Evolutionary conservation across 64 coral and sea anemone species (phyloP), one percentile per base, ranked within the genome.

Genomic region (Actinia equina): DNA sequence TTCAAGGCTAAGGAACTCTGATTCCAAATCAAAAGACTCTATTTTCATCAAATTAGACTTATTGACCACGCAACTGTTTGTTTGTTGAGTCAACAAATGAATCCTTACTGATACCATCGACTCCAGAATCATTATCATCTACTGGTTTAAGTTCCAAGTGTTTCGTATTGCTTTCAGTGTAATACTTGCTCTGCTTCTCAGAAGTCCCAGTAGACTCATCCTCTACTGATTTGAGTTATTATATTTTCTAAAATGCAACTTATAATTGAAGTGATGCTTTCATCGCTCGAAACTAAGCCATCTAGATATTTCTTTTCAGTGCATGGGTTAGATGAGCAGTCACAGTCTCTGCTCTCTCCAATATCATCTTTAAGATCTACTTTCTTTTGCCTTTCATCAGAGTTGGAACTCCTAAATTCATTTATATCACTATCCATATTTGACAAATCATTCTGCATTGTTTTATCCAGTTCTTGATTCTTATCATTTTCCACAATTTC

Each of bases 1-100:
- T 42, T 97, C 94, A 4, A 97, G 94, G 46, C 92, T 90, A 85
- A 78, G 79, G 71, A 97, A 97, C 42, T 97, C 92, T 80, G 56
- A 77, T 2, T 97, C 91, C 59, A 97, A 49, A 20, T 90, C 86
- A 42, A 77, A 79, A 64, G 82, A 71, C 22, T 93, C 17, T 17
- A 84, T 82, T 49, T 82, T 82, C 14, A 30, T 4, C 37, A 82
- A 82, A 22, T 16, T 0, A 6, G 77, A 41, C 26, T 80, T 25
- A 3, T 74, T 74, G 41, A 2, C 25, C 9, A 16, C 25, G 15
- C n/a, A 30, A 13, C 8, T 10, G n/a, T 74, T 12, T 74, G 2
- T 41, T 23, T 6, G 59, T 65, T 1, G 13, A 30, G 27, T 74
- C 26, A 12, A 23, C 19, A 69, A 23, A 5, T 9, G 63, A 69